A percentile compares a stretch with the other conserved stretches of the same genome.
Evolutionary conservation across 1,140 invertebrate genomes (phyloP).

Genomic region (Anastrepha ludens): DNA sequence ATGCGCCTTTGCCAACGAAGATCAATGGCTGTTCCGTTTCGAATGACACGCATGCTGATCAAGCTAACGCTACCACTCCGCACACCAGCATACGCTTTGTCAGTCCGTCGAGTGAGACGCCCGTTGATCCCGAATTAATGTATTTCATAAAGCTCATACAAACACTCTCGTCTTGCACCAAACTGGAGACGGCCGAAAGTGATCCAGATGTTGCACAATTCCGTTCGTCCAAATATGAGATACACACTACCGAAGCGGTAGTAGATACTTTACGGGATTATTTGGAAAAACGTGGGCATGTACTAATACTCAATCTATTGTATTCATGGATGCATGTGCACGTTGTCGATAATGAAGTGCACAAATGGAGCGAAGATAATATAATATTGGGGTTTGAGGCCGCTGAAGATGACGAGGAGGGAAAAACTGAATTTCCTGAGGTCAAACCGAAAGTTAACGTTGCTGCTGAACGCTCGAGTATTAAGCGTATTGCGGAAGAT

Average conservation of each 20-base stretch:
- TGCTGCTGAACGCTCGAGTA: background rate
- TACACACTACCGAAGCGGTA: slow-evolving; percentile 80
- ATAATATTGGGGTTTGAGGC: slow-evolving; percentile 60
- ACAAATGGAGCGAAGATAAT: slow-evolving; percentile 69
- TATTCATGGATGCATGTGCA: slow-evolving; percentile 79
- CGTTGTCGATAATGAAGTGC: slow-evolving; percentile 74
- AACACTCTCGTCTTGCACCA: slow-evolving; percentile 66
- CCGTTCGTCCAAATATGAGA: slow-evolving; percentile 79
- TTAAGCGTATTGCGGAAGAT: slow-evolving; percentile 65
- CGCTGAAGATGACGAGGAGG: slow-evolving; percentile 60
- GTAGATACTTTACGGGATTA: slow-evolving; percentile 79
- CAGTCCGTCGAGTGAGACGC: slow-evolving; percentile 65
- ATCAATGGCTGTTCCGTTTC: slow-evolving; percentile 75
- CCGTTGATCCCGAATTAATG: slow-evolving; percentile 64
- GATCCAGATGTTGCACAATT: slow-evolving; percentile 68
- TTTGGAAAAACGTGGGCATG: slow-evolving; percentile 80
- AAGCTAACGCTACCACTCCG: slow-evolving; percentile 8
- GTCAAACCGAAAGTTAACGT: slow-evolving; percentile 30
- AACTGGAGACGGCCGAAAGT: slow-evolving; percentile 65
- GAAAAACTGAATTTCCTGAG: background rate
- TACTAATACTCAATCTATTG: slow-evolving; percentile 81
- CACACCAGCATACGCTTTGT: slow-evolving; percentile 55
- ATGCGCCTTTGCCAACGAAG: slow-evolving; percentile 69
- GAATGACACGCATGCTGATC: slow-evolving; percentile 56
- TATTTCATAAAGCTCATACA: slow-evolving; percentile 71